Evolutionary conservation across 2,888 invertebrate species (phyloP).

Genomic region (Dryobotodes eremita): DNA sequence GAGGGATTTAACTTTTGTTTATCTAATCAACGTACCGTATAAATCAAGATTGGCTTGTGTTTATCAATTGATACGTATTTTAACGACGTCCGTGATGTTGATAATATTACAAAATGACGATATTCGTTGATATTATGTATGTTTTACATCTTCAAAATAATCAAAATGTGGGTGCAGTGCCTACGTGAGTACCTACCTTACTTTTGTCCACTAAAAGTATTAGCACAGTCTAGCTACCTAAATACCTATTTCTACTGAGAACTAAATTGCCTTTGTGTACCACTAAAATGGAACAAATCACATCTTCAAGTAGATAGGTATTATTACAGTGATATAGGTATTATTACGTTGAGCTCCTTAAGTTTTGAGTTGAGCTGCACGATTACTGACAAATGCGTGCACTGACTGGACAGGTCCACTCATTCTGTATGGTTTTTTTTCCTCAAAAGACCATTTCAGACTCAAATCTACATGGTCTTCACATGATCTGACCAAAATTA

Average conservation of each 20-base stretch:
- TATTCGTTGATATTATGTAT: slow-evolving; percentile 1
- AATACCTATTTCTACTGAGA: no score
- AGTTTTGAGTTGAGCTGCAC: no score
- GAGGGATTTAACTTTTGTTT: slow-evolving; percentile 54
- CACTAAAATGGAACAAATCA: not conserved
- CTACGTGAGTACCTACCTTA: not conserved
- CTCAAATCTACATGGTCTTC: no score
- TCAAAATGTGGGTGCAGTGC: not conserved
- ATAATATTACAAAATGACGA: slow-evolving; percentile 40
- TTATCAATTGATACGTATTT: slow-evolving; percentile 73
- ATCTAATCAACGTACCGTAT: slow-evolving; percentile 74
- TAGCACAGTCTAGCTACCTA: not conserved
- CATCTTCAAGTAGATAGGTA: not conserved
- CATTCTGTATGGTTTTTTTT: no score
- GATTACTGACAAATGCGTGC: no score
- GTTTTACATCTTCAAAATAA: not conserved
- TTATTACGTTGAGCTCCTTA: no score
- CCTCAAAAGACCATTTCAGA: no score
- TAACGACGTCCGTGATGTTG: slow-evolving; percentile 54
- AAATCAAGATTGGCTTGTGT: slow-evolving; percentile 77
- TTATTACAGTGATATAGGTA: no score
- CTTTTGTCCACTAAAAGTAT: not conserved
- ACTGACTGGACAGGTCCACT: no score
- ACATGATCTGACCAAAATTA: no score
- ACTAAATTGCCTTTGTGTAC: not conserved